Evolutionary conservation across 2,797 vertebrate species (phyloP).

Genomic region (Tadarida brasiliensis): DNA sequence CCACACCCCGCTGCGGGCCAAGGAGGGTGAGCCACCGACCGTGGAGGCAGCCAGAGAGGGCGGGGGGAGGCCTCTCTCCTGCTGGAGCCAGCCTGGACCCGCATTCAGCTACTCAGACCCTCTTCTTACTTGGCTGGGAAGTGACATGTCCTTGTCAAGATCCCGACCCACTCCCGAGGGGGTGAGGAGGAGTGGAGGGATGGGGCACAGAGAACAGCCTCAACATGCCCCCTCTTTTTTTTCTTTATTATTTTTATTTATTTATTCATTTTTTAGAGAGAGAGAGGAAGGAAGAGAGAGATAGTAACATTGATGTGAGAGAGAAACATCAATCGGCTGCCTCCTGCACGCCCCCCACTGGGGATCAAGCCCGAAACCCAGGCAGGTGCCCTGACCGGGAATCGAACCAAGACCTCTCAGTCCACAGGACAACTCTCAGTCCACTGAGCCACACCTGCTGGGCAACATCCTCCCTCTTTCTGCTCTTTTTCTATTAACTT

Average conservation of each 20-base stretch:
- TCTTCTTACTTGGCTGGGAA: background rate
- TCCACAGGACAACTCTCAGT: too few relatives aligned
- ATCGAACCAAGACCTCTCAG: too few relatives aligned
- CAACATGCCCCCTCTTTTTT: background rate
- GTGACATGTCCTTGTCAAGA: background rate
- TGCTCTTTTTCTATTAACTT: background rate
- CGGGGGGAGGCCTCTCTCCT: too few relatives aligned
- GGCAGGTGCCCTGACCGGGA: too few relatives aligned
- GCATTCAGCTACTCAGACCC: background rate
- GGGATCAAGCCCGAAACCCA: too few relatives aligned
- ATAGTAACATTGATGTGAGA: too few relatives aligned
- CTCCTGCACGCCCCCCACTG: too few relatives aligned
- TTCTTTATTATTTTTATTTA: too few relatives aligned
- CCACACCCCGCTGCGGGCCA: background rate
- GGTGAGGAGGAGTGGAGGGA: background rate
- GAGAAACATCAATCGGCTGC: too few relatives aligned
- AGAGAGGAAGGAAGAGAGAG: too few relatives aligned
- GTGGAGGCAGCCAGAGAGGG: background rate
- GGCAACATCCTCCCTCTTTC: background rate
- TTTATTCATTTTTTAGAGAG: too few relatives aligned
- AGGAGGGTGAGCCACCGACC: accelerated
- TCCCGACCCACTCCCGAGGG: background rate
- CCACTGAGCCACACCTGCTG: too few relatives aligned
- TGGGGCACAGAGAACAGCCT: background rate
- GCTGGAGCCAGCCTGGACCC: background rate